Evolutionary conservation across 1,140 invertebrate species (phyloP).

Genomic region (Mamestra configurata): DNA sequence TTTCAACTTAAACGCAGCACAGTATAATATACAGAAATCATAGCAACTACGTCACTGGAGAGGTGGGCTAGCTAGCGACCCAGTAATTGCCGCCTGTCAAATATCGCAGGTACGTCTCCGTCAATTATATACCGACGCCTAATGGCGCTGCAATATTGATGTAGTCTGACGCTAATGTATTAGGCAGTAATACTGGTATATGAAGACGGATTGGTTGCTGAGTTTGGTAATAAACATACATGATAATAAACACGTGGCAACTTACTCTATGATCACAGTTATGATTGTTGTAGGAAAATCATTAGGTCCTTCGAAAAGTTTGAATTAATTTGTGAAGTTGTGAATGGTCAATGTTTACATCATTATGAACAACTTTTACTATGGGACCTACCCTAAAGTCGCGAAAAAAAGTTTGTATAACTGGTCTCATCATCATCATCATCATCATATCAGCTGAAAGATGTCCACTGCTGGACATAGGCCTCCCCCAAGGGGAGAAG

Average conservation of each 20-base stretch:
- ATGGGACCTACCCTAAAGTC: too few species aligned
- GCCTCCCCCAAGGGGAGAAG: too few species aligned
- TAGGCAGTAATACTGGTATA: neutral
- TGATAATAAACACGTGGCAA: neutral
- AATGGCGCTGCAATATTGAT: constrained; percentile 7
- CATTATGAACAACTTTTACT: too few species aligned
- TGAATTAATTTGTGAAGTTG: too few species aligned
- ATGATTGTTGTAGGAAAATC: too few species aligned
- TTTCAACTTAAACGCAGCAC: neutral
- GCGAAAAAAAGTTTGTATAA: too few species aligned
- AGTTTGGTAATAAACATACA: neutral
- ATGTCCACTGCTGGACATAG: too few species aligned
- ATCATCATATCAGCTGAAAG: too few species aligned
- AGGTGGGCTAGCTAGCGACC: neutral
- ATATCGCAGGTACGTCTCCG: constrained; percentile 2
- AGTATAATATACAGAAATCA: constrained; percentile 13
- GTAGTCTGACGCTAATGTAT: neutral
- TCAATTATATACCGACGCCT: neutral
- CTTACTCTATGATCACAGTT: too few species aligned
- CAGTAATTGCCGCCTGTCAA: constrained; percentile 17
- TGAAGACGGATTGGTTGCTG: constrained; percentile 6
- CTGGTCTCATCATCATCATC: too few species aligned
- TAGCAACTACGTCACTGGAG: neutral
- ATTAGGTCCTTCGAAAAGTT: too few species aligned
- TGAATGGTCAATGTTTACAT: too few species aligned